Evolutionary conservation across 2,113 vertebrate genomes (phyloP).

Genomic region (Psettodes erumei): DNA sequence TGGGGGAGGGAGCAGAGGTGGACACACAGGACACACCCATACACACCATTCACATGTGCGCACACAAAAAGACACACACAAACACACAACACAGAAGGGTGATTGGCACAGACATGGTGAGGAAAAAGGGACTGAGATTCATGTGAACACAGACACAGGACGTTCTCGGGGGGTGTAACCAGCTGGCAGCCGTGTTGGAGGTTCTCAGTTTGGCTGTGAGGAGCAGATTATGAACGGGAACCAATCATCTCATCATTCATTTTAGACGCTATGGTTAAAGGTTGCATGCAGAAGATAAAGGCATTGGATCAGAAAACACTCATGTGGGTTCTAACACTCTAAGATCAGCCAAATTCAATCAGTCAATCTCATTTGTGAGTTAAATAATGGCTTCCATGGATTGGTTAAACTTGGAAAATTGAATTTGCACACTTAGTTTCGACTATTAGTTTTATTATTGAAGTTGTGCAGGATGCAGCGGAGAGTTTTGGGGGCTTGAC

Average conservation of each 20-base stretch:
- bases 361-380: no score
- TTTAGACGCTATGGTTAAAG: not conserved
- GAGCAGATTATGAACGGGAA: not conserved
- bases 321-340: no score
- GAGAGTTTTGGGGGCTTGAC: not conserved
- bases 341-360: no score
- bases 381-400: no score
- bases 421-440: not conserved
- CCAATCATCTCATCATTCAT: not conserved
- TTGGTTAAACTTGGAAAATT: no score
- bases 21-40: conserved; percentile 47
- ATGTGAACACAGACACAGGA: conserved; percentile 38
- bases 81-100: conserved; percentile 44
- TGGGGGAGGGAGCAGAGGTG: conserved; percentile 73
- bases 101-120: conserved; percentile 61
- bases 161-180: conserved; percentile 21
- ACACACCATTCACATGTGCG: conserved; percentile 23
- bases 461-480: not conserved
- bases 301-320: not conserved
- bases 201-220: not conserved
- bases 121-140: conserved; percentile 35
- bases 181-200: conserved; percentile 49
- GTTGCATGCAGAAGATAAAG: not conserved
- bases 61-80: conserved; percentile 35
- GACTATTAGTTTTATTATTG: not conserved